Evolutionary conservation across 2,888 invertebrate species (phyloP), one percentile per base, ranked within the genome.

Genomic region (Hipparchia semele): DNA sequence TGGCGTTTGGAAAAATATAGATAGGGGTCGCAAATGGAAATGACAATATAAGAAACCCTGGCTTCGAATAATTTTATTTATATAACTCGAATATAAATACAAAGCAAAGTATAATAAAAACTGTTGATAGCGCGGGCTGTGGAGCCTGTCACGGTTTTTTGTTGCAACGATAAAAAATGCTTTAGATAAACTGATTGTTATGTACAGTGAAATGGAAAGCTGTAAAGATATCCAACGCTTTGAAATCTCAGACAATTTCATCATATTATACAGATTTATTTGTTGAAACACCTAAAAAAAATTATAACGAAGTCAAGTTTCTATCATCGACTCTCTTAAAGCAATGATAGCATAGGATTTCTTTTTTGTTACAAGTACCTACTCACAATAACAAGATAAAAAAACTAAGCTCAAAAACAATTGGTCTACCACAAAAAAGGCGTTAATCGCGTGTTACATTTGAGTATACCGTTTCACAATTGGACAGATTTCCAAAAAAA

Each of bases 101-200:
- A 59, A 68, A 73, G 69, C 71, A 59, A 68, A 73, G 69, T 46
- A 61, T 66, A 71, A 86, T 84, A 81, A 77, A 79, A 80, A 81
- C 77, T 75, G 78, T 79, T 72, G 81, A 81, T 86, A 85, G 79
- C 81, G 76, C 76, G 70, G 78, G 85, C 79, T 80, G 76, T 75
- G 70, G 77, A 10, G 70, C 70, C 76, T 81, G 78, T 81, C 81
- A 82, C 80, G 83, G 78, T 23, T 80, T 85, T 86, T 85, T 84
- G 77, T 79, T 73, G 73, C 69, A 76, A 33, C 78, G 88, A 90
- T 89, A 90, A 88, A 83, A 83, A 54, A 49, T 68, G 49, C 65
- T 71, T 71, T 53, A 75, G 75, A 76, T 73, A 75, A 75, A 71
- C 49, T 68, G 12, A 60, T 60, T n/a, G 66, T 54, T 46, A 61